Evolutionary conservation across 2,888 invertebrate genomes (phyloP).

Genomic region (Drosophila fulvimacula): DNA sequence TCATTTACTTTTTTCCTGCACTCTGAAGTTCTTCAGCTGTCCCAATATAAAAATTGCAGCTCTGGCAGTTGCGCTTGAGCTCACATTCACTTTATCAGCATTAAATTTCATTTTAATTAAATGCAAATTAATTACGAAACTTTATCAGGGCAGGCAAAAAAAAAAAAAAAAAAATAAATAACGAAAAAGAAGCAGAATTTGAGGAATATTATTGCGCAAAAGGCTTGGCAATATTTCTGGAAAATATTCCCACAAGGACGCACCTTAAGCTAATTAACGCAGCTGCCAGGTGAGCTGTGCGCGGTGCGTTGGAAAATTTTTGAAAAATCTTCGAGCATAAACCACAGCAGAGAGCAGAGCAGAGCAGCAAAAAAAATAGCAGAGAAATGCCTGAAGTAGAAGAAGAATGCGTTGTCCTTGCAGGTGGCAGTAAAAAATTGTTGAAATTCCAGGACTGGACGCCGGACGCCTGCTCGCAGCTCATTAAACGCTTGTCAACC

Average conservation of each 20-base stretch:
- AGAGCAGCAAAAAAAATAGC: slow-evolving; percentile 16
- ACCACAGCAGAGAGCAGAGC: slow-evolving; percentile 37
- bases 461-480: slow-evolving; percentile 43
- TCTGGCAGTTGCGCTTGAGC: slow-evolving; percentile 5
- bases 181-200: background rate
- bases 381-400: slow-evolving; percentile 43
- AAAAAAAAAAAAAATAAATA: no score
- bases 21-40: slow-evolving; percentile 8
- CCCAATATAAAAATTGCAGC: slow-evolving; percentile 11
- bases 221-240: slow-evolving; percentile 40
- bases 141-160: slow-evolving; percentile 32
- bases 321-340: slow-evolving; percentile 55
- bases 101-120: slow-evolving; percentile 53
- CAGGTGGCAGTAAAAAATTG: slow-evolving; percentile 79
- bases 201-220: slow-evolving; percentile 26
- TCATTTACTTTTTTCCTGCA: background rate
- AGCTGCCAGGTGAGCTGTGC: slow-evolving; percentile 18
- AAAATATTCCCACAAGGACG: slow-evolving; percentile 32
- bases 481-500: slow-evolving; percentile 72
- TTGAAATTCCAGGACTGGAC: slow-evolving; percentile 59
- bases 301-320: slow-evolving; percentile 37
- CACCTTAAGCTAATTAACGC: slow-evolving; percentile 64
- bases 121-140: slow-evolving; percentile 55
- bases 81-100: slow-evolving; percentile 43
- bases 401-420: slow-evolving; percentile 65